These are phyloP conservation scores for Callyntrura guangdongensis DNA, from an alignment of 2,888 invertebrate species.

Conservation along the genomic window DNA sequence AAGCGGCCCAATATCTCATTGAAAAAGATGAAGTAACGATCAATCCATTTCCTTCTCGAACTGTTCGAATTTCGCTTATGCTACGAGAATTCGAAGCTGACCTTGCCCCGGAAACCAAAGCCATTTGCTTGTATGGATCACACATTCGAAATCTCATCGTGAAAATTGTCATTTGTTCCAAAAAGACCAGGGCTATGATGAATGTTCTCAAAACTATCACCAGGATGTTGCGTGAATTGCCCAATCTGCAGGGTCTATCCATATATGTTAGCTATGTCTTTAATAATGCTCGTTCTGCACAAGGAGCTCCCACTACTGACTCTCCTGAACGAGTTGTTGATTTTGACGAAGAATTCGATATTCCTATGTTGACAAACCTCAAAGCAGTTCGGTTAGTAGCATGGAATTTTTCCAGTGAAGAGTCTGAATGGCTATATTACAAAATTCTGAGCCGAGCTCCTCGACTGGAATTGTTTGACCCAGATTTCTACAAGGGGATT, in stretches of 20 bases:
- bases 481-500: slow-evolving; percentile 52
- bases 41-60: slow-evolving; percentile 58
- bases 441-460: slow-evolving; percentile 59
- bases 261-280: slow-evolving; percentile 52
- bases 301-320: background rate
- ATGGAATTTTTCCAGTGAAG: slow-evolving; percentile 63
- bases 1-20: background rate
- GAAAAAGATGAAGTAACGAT: background rate
- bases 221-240: slow-evolving; percentile 14
- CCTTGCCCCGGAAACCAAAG: slow-evolving; percentile 38
- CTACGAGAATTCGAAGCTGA: background rate
- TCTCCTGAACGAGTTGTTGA: background rate
- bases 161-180: slow-evolving; percentile 16
- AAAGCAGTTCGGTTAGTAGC: slow-evolving; percentile 55
- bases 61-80: slow-evolving; percentile 20
- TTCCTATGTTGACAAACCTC: slow-evolving; percentile 16
- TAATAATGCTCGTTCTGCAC: background rate
- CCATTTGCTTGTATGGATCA: slow-evolving; percentile 27
- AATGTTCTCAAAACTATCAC: slow-evolving; percentile 30
- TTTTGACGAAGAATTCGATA: background rate
- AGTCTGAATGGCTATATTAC: slow-evolving; percentile 59
- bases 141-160: slow-evolving; percentile 54
- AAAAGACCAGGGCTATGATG: background rate
- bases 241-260: slow-evolving; percentile 44
- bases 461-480: slow-evolving; percentile 55